Evolutionary conservation across 2,888 invertebrate species (phyloP).

Genomic region (Argyra leucocephala): DNA sequence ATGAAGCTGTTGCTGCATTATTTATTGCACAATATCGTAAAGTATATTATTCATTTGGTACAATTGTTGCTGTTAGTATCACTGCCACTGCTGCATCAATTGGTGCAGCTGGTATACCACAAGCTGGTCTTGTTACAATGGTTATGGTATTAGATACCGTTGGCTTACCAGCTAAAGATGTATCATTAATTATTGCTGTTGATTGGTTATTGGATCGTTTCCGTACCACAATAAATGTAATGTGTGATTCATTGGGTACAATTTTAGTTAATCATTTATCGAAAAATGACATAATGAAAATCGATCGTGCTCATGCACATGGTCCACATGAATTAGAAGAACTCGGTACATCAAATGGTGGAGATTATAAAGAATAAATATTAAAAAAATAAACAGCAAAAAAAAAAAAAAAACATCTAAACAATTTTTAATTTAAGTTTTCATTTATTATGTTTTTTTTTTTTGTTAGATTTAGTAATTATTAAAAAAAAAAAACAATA

Average conservation of each 20-base stretch:
- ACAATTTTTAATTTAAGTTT: background rate
- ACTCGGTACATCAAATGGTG: conserved; percentile 43
- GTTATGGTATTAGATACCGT: conserved; percentile 90
- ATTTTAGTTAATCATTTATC: conserved; percentile 81
- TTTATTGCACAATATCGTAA: conserved; percentile 91
- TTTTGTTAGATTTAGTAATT: background rate
- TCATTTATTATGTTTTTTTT: background rate
- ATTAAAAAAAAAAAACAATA: background rate
- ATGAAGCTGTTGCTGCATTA: conserved; percentile 95
- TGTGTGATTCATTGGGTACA: conserved; percentile 90
- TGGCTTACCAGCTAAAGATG: conserved; percentile 80
- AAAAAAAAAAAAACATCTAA: background rate
- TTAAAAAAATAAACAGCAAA: background rate
- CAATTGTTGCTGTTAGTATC: conserved; percentile 85
- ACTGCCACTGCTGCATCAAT: conserved; percentile 95
- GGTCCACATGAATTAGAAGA: conserved; percentile 59
- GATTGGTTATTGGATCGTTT: conserved; percentile 86
- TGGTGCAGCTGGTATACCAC: conserved; percentile 94
- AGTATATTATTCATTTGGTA: conserved; percentile 72
- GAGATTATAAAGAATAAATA: conserved; percentile 41
- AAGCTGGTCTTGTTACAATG: conserved; percentile 91
- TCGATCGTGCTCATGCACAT: conserved; percentile 42
- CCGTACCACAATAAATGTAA: conserved; percentile 84
- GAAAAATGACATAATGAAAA: conserved; percentile 55
- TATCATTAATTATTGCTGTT: conserved; percentile 80